Evolutionary conservation across 2,113 vertebrate species (phyloP), one percentile per base, ranked within the genome.

Genomic region (Paralichthys olivaceus): DNA sequence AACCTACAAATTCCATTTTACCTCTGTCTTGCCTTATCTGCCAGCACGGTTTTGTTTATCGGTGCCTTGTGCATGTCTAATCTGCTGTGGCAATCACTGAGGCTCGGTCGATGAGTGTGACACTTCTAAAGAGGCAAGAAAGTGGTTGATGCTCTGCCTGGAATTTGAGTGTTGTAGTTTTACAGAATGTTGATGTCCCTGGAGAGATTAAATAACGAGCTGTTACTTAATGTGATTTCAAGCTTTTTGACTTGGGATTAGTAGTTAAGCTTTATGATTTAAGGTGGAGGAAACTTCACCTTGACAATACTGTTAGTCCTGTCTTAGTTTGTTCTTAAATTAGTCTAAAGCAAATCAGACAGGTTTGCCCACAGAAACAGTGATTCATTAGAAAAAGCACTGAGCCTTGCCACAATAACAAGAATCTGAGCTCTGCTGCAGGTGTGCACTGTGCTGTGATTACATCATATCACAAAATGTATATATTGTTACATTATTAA

Each of bases 31-130:
- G 51, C 28, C 8, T 51, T n/a, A 64, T 69, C 54, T 45, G 65
- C 19, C 56, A 56, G 32, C 45, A 45, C 34, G n/a, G 34, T 63
- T 69, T 59, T 70, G 56, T 79, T 69, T 47, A 60, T 62, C 45
- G 4, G 56, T 49, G 45, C 34, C 7, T 32, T 2, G 56, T 43
- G 67, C 72, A 68, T 25, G 23, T 77, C 51, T 80, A 53, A 70
- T 77, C 58, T 61, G 51, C 75, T 7, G 15, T 49, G 53, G 25
- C 47, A 68, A 43, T 60, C 57, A 20, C 20, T 60, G 61, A 12
- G 49, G 29, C 66, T 69, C 47, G 1, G 62, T 15, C 4, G 1
- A n/a, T 43, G 11, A 75, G 54, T 51, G 54, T 55, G 25, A 75
- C 25, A 61, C 23, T 53, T 65, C 11, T 60, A 47, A 63, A 29